phyloP scores from a whole-genome alignment of 2,797 vertebrate species.

The Notolepis coatsorum region DNA sequence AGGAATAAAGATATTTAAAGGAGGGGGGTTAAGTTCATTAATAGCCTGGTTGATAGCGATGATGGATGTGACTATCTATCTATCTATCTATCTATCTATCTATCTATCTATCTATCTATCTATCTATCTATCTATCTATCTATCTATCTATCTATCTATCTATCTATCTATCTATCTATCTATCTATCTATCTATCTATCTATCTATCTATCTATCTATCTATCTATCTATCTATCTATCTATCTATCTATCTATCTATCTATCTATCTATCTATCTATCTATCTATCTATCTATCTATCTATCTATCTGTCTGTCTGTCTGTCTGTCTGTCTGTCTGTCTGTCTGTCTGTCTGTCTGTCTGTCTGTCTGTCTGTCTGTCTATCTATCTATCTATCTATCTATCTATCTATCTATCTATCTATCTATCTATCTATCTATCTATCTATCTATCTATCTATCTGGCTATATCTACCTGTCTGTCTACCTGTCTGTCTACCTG shows the following conservation, averaged over 20 bases:
- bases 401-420: not conserved
- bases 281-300: not conserved
- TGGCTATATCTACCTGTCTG: no score
- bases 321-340: not conserved
- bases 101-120: not conserved
- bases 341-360: not conserved
- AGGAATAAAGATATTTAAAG: no score
- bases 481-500: not conserved
- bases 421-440: not conserved
- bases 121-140: not conserved
- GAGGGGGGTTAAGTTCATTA: not conserved
- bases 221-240: not conserved
- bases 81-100: constrained; percentile 7
- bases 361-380: not conserved
- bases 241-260: not conserved
- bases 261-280: not conserved
- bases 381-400: no score
- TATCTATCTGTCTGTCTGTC: no score
- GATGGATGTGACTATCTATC: no score
- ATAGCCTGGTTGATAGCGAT: no score
- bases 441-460: no score
- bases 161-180: not conserved
- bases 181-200: not conserved
- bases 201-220: not conserved
- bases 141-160: constrained; percentile 10